A percentile compares a stretch with the other conserved stretches of the same genome.
Evolutionary conservation across 2,797 vertebrate species (phyloP).

Genomic region (Artibeus lituratus): DNA sequence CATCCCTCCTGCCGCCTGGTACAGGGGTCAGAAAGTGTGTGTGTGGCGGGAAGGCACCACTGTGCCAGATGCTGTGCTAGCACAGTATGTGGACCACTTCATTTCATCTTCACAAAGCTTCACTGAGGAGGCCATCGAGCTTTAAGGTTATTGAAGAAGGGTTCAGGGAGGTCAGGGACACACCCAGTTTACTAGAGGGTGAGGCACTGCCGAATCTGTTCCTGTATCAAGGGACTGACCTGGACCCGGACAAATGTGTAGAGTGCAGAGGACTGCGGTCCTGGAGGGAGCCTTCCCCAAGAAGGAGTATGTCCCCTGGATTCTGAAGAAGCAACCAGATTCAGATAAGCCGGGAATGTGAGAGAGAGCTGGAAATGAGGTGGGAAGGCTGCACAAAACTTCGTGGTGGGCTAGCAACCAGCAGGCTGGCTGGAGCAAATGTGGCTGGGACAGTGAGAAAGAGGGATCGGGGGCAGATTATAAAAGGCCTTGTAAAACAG

Average conservation of each 20-base stretch:
- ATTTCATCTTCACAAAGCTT: neutral
- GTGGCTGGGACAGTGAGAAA: neutral
- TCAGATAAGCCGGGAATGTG: neutral
- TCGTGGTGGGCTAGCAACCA: neutral
- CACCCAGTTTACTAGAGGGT: neutral
- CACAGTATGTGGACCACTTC: accelerated
- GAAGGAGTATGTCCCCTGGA: neutral
- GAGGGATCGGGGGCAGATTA: neutral
- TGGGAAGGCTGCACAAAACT: neutral
- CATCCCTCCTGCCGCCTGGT: neutral
- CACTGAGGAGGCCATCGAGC: neutral
- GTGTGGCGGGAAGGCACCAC: too few species aligned
- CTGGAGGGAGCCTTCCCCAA: neutral
- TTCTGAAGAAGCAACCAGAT: neutral
- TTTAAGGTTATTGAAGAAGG: neutral
- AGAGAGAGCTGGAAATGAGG: neutral
- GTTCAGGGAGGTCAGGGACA: neutral
- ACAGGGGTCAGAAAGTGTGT: accelerated
- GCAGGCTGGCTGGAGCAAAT: neutral
- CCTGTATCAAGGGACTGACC: neutral
- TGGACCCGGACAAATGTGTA: neutral
- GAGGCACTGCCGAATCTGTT: neutral
- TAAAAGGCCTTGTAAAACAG: neutral
- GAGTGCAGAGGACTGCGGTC: neutral
- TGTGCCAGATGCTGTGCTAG: neutral